Percentiles rank a stretch among this genome's conserved stretches.
Conservation (phyloP, 2,888 invertebrate genomes). For the Apantesis nais region DNA sequence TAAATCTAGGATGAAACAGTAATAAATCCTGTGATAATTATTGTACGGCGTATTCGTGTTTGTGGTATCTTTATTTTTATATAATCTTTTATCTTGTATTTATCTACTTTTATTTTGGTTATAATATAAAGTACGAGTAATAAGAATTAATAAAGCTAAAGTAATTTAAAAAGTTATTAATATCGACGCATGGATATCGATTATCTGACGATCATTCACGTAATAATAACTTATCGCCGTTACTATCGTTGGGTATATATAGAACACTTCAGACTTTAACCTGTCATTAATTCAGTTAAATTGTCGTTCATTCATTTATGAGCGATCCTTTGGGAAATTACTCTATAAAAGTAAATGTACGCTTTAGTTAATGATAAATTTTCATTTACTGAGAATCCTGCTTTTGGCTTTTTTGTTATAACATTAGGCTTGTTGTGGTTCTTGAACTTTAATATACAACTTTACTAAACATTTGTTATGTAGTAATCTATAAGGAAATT, state of each 20-base stretch:
- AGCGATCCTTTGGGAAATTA: conserved; percentile 52
- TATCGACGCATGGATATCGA: conserved; percentile 37
- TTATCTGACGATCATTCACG: conserved; percentile 39
- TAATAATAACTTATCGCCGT: conserved; percentile 62
- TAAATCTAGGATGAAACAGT: too few species aligned
- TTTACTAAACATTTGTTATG: neutral
- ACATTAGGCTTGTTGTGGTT: neutral
- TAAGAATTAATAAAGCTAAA: neutral
- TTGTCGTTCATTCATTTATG: conserved; percentile 55
- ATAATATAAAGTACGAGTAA: neutral
- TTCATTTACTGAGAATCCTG: conserved; percentile 14
- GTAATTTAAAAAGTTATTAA: conserved; percentile 27
- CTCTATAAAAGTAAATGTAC: conserved; percentile 51
- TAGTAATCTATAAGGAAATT: neutral
- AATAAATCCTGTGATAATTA: too few species aligned
- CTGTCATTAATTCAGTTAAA: conserved; percentile 69
- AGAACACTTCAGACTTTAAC: conserved; percentile 72
- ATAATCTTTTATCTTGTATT: neutral
- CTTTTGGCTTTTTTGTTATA: neutral
- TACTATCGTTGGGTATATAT: conserved; percentile 61
- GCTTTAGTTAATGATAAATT: conserved; percentile 23
- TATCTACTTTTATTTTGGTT: neutral
- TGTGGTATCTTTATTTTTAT: too few species aligned
- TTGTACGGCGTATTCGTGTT: too few species aligned
- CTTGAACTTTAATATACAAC: neutral